Evolutionary conservation across 2,888 invertebrate species (phyloP).

Genomic region (Plagiodera versicolora): DNA sequence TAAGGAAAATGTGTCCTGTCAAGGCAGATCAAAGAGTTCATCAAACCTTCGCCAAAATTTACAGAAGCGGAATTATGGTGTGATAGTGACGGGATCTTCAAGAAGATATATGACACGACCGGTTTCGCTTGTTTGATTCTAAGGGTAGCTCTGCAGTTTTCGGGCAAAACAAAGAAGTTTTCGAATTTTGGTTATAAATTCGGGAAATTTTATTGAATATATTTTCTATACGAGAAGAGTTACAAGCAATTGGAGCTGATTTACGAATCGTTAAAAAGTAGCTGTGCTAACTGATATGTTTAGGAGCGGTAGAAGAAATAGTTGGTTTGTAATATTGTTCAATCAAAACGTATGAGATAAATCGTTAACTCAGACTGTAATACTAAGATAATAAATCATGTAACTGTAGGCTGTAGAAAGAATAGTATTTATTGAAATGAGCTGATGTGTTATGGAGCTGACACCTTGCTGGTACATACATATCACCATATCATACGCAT

Average conservation of each 20-base stretch:
- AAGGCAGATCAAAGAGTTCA: too few species aligned
- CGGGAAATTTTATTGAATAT: too few species aligned
- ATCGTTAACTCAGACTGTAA: slow-evolving; percentile 51
- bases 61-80: too few species aligned
- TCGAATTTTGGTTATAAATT: too few species aligned
- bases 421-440: slow-evolving; percentile 28
- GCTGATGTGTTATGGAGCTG: slow-evolving; percentile 32
- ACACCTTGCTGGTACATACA: slow-evolving; percentile 30
- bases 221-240: too few species aligned
- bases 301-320: slow-evolving; percentile 20
- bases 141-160: too few species aligned
- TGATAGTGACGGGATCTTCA: too few species aligned
- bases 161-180: too few species aligned
- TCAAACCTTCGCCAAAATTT: too few species aligned
- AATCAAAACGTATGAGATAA: slow-evolving; percentile 27
- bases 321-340: slow-evolving; percentile 19
- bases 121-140: too few species aligned
- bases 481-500: slow-evolving; percentile 43
- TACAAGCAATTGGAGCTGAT: slow-evolving; percentile 4
- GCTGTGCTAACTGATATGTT: slow-evolving; percentile 26
- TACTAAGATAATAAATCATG: slow-evolving; percentile 51
- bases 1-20: too few species aligned
- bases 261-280: slow-evolving; percentile 18
- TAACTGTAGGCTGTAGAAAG: slow-evolving; percentile 42
- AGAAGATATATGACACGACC: too few species aligned